Base-by-base conservation (phyloP, 2,113 vertebrate genomes). In the Jacana jacana region DNA sequence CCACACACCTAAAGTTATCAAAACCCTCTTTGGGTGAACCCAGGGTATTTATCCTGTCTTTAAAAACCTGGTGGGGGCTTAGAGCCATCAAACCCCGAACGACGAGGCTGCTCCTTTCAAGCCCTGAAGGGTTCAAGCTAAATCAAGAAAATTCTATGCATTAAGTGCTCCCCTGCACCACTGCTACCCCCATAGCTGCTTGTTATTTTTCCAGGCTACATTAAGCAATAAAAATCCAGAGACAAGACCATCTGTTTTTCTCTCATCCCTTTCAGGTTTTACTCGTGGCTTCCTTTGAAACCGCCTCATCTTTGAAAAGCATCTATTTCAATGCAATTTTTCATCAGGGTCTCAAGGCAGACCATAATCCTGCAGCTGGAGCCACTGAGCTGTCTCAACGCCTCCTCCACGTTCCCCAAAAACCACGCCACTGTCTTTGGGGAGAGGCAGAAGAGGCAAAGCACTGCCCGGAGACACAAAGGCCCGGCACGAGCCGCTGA, bases 371-470 rank as follows among this genome's bases (percentile, higher is more conserved):
- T 31, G 39, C 42, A 66, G 48, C 69, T 33, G 60, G 24, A 70
- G 86, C 33, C 1, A 1, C 0, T 9, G 46, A 81, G 42, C 17
- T 13, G 9, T 61, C 85, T 31, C 86, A 40, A 4, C 9, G 8
- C 20, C 49, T 35, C 2, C 52, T 37, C n/a, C 0, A 1, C 23
- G 0, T 1, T 9, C 19, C 44, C 6, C 0, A 55, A 70, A 11
- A 5, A 5, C 40, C 58, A 4, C 0, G 3, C 2, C 5, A 8
- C 19, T 14, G 44, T 20, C 5, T 0, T 0, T 7, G 33, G 58
- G 70, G 49, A 60, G n/a, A 52, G 68, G 54, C 71, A 83, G 75
- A 28, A 4, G 7, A 27, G 85, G 37, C 2, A 5, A 55, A 19
- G 39, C 39, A 4, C 37, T 14, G 39, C 31, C 33, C 9, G 52